Evolutionary conservation across 2,797 vertebrate species (phyloP), one percentile per base, ranked within the genome.

Genomic region (Scolopax rusticola): DNA sequence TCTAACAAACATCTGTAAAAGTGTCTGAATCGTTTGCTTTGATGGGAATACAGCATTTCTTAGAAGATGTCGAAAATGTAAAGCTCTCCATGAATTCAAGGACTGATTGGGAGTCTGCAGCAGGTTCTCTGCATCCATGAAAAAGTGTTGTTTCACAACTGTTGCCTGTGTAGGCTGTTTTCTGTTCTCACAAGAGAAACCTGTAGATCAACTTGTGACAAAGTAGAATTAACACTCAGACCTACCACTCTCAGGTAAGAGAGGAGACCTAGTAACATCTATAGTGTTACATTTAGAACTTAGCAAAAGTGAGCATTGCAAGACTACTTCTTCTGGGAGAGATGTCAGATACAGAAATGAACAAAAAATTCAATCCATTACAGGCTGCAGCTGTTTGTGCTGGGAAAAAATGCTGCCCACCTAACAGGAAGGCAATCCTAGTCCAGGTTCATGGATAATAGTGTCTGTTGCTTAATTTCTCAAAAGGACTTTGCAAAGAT

Each of bases 381-480:
- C 27, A 78, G 23, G 14, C 28, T 93, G 54, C 63, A 90, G 69
- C 56, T 89, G 10, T 73, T 79, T 43, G 47, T 56, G 12, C 83
- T 65, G 71, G 40, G 30, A 79, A 28, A 85, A 77, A 86, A 8
- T 8, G 33, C 16, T 18, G 7, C 12, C 41, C 5, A 1, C 73
- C 50, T 75, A 79, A 76, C 40, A 48, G 47, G 30, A 90, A 65
- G 19, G 80, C 83, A 91, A 47, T 36, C 38, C 57, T 36, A 67
- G 30, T n/a, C 67, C 67, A 56, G 51, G 21, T n/a, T 89, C 14
- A 63, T 32, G 9, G 65, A 38, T 89, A 89, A 82, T 27, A 36
- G n/a, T 61, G 93, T 87, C 76, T 84, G 17, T 74, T 87, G 60
- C 74, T 63, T 84, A 77, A 59, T 47, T 87, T 57, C 36, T 59